A percentile compares a stretch with the other conserved stretches of the same genome.
These are phyloP conservation scores for Athalia cordata DNA, from an alignment of 2,888 invertebrate species.

Conservation along the genomic window DNA sequence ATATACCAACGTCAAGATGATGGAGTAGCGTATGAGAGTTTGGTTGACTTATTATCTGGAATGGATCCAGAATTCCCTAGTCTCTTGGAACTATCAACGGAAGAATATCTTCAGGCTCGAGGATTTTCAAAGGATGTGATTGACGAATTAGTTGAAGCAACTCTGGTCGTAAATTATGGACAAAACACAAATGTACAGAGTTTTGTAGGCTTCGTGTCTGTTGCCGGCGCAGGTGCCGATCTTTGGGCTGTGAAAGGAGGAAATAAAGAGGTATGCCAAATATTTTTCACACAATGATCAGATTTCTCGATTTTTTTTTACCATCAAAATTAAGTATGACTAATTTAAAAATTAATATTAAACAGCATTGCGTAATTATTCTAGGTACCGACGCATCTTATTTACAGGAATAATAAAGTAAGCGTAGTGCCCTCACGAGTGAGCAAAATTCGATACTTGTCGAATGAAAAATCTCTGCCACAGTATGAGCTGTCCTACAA, in stretches of 20 bases:
- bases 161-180: conserved; percentile 78
- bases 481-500: conserved; percentile 63
- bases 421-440: conserved; percentile 59
- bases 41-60: conserved; percentile 74
- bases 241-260: conserved; percentile 79
- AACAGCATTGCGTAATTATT: conserved; percentile 45
- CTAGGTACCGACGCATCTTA: conserved; percentile 65
- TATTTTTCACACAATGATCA: background rate
- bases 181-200: conserved; percentile 77
- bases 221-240: conserved; percentile 75
- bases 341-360: background rate
- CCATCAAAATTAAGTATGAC: background rate
- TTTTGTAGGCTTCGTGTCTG: conserved; percentile 72
- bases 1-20: conserved; percentile 77
- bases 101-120: conserved; percentile 69
- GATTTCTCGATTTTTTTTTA: background rate
- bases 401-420: conserved; percentile 61
- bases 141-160: conserved; percentile 76
- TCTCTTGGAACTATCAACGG: conserved; percentile 70
- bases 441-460: conserved; percentile 59
- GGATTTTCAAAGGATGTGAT: conserved; percentile 75
- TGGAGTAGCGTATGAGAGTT: conserved; percentile 74
- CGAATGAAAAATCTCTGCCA: conserved; percentile 45
- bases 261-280: conserved; percentile 73
- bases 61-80: conserved; percentile 75